These are phyloP conservation scores for Leptura quadrifasciata DNA, from an alignment of 2,888 invertebrate species.

Conservation along the genomic window DNA sequence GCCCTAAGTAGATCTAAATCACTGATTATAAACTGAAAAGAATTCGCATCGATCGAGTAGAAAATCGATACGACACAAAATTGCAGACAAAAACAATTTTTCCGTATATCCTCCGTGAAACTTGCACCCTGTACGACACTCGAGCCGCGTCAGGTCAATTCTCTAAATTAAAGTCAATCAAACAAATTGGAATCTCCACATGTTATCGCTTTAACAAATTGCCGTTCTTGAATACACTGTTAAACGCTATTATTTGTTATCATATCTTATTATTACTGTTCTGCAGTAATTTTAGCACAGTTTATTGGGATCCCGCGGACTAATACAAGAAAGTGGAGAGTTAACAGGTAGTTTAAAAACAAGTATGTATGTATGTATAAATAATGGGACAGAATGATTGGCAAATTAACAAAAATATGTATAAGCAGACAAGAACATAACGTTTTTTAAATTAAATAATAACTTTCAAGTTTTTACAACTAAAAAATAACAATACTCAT, in stretches of 20 bases:
- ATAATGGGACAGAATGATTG: not conserved
- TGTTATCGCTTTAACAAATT: conserved; percentile 28
- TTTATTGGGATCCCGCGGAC: not conserved
- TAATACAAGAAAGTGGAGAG: not conserved
- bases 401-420: no score
- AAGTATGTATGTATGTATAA: no score
- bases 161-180: conserved; percentile 50
- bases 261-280: conserved; percentile 6
- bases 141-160: conserved; percentile 44
- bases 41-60: not conserved
- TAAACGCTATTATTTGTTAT: conserved; percentile 23
- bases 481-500: no score
- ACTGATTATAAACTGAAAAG: no score
- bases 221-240: conserved; percentile 15
- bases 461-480: no score
- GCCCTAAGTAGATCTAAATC: no score
- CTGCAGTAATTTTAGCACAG: not conserved
- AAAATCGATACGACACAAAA: not conserved
- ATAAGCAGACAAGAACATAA: no score
- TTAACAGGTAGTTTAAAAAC: not conserved
- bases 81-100: not conserved
- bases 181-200: conserved; percentile 49
- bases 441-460: no score
- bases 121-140: conserved; percentile 10
- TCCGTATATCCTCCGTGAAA: not conserved